Conservation (phyloP, 2,888 invertebrate genomes). For the Sphaeridia pumilis region DNA sequence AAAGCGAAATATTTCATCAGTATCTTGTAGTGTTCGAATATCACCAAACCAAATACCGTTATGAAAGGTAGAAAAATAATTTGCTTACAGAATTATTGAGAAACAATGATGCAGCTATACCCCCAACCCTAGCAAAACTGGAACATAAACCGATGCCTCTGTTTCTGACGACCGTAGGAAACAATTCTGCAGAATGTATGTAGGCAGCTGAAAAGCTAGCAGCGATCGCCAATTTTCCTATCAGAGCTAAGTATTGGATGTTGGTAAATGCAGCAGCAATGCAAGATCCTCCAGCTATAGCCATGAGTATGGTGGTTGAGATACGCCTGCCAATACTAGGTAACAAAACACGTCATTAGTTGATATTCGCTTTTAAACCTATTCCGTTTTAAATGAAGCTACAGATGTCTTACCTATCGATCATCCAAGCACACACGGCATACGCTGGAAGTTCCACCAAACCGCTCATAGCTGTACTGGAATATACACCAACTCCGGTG, state of each 20-base stretch:
- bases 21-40: too few relatives aligned
- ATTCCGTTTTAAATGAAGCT: too few relatives aligned
- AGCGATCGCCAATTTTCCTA: constrained; percentile 43
- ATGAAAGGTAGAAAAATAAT: not conserved
- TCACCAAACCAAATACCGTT: too few relatives aligned
- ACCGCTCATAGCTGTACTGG: constrained; percentile 36
- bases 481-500: constrained; percentile 35
- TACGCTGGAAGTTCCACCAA: constrained; percentile 37
- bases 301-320: constrained; percentile 33
- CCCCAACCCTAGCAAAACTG: constrained; percentile 37
- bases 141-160: constrained; percentile 37
- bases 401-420: constrained; percentile 31
- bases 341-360: not conserved
- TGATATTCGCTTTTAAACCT: not conserved
- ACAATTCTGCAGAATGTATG: constrained; percentile 43
- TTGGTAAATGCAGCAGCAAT: constrained; percentile 21
- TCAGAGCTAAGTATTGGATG: constrained; percentile 33
- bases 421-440: constrained; percentile 29
- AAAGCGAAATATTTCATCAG: too few relatives aligned
- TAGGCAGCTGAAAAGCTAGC: constrained; percentile 43
- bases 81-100: constrained; percentile 24
- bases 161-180: constrained; percentile 44
- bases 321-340: constrained; percentile 34
- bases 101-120: constrained; percentile 36
- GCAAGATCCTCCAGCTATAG: constrained; percentile 32